phyloP scores from a whole-genome alignment of 92 coral and sea anemone genomes.

The Bergia puertoricense region DNA sequence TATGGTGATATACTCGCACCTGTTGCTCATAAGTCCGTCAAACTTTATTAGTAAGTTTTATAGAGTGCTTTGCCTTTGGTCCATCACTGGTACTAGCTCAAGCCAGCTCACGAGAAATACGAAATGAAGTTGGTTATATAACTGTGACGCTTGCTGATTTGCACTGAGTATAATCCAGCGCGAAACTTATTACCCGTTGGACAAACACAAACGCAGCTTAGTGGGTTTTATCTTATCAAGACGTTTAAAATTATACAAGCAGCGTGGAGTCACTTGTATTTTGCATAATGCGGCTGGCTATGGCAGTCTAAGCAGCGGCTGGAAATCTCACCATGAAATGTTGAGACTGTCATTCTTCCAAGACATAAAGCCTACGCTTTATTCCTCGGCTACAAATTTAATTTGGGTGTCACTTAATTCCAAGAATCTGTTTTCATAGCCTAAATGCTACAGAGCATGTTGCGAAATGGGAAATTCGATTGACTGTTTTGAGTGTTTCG shows the following conservation, averaged over 20 bases:
- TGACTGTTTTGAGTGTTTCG: constrained; percentile 81
- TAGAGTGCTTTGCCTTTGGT: not conserved
- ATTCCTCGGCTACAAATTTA: not conserved
- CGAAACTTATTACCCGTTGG: not conserved
- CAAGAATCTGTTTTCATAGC: not conserved
- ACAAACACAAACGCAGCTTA: not conserved
- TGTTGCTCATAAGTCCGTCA: constrained; percentile 15
- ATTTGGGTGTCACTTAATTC: not conserved
- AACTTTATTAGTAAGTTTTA: not conserved
- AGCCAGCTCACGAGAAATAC: not conserved
- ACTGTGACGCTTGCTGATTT: not conserved
- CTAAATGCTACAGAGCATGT: not conserved
- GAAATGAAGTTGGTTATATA: not conserved
- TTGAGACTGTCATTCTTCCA: not conserved
- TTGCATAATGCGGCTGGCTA: not conserved
- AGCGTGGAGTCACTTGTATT: not conserved
- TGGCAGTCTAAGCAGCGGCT: not conserved
- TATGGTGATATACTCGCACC: not conserved
- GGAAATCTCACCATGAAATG: not conserved
- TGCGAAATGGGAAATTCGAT: constrained; percentile 82
- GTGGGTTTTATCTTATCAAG: not conserved
- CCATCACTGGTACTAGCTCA: not conserved
- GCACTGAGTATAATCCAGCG: not conserved
- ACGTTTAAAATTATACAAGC: not conserved
- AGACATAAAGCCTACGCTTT: not conserved